Conservation (phyloP, 2,113 vertebrate genomes). For the Lonchura striata region DNA sequence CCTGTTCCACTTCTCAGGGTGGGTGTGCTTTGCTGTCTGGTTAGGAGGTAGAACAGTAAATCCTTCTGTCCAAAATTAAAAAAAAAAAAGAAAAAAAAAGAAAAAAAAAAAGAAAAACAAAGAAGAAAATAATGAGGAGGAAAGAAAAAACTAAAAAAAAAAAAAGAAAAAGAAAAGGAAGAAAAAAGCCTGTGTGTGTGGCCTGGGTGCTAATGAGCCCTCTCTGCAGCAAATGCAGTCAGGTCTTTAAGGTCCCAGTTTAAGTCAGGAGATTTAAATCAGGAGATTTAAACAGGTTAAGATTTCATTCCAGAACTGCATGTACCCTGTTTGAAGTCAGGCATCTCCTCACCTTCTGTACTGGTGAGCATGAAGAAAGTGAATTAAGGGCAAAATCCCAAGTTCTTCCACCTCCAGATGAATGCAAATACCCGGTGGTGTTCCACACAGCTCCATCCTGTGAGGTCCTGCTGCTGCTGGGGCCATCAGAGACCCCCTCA, state of each 20-base stretch:
- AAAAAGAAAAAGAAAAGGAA: no score
- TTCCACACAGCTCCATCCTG: background rate
- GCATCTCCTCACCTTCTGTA: background rate
- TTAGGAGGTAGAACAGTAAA: constrained; percentile 15
- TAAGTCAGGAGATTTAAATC: background rate
- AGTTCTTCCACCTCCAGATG: background rate
- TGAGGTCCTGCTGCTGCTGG: background rate
- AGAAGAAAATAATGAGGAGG: background rate
- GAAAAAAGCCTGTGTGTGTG: background rate
- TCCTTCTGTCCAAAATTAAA: background rate
- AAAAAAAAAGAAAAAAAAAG: no score
- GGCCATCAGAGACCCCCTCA: background rate
- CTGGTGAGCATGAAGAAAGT: background rate
- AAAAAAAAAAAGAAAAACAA: rapidly evolving
- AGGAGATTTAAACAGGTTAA: background rate
- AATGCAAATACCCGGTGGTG: rapidly evolving
- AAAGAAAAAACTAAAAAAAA: background rate
- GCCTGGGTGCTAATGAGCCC: background rate
- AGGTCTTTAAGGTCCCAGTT: background rate
- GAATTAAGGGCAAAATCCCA: background rate
- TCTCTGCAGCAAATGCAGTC: background rate
- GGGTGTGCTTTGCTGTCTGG: background rate
- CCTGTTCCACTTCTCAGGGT: background rate
- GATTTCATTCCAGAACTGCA: background rate
- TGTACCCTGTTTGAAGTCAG: background rate